Percentiles rank a stretch among this genome's conserved stretches.
phyloP scores from a whole-genome alignment of 1,140 invertebrate genomes.

The Leptestheria dahalacensis region DNA sequence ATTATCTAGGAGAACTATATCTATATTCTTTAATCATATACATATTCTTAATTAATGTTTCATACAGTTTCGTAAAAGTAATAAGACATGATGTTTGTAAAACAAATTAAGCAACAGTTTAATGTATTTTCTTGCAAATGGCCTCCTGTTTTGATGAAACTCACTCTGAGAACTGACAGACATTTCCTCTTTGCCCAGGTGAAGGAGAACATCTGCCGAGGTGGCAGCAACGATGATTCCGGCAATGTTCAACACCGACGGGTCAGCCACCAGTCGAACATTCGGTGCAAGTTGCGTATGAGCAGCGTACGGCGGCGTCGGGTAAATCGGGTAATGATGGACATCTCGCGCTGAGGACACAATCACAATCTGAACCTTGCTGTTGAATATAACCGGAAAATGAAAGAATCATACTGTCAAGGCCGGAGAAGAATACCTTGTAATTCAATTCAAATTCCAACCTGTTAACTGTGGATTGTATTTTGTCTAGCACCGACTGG shows the following conservation, averaged over 20 bases:
- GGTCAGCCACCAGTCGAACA: constrained; percentile 46
- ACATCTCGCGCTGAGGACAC: constrained; percentile 59
- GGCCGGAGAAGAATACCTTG: not conserved
- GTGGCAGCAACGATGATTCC: constrained; percentile 61
- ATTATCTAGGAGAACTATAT: not conserved
- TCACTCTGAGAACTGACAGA: constrained; percentile 23
- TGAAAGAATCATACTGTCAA: not conserved
- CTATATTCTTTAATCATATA: not conserved
- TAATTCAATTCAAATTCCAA: constrained; percentile 23
- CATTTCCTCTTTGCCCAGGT: constrained; percentile 61
- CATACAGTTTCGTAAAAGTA: not conserved
- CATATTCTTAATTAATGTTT: not conserved
- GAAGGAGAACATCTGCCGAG: constrained; percentile 64
- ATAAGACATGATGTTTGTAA: no score
- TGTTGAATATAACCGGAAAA: constrained; percentile 19
- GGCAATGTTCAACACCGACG: constrained; percentile 55
- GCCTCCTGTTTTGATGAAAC: no score
- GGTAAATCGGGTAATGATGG: constrained; percentile 60
- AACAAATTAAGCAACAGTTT: no score
- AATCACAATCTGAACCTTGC: constrained; percentile 47
- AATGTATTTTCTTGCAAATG: no score
- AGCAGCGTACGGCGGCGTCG: constrained; percentile 49
- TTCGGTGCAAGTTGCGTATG: constrained; percentile 2
- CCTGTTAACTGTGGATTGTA: constrained; percentile 38
- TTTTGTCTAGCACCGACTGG: constrained; percentile 44